Conservation (phyloP, 2,888 invertebrate genomes). For the Tachina fera region DNA sequence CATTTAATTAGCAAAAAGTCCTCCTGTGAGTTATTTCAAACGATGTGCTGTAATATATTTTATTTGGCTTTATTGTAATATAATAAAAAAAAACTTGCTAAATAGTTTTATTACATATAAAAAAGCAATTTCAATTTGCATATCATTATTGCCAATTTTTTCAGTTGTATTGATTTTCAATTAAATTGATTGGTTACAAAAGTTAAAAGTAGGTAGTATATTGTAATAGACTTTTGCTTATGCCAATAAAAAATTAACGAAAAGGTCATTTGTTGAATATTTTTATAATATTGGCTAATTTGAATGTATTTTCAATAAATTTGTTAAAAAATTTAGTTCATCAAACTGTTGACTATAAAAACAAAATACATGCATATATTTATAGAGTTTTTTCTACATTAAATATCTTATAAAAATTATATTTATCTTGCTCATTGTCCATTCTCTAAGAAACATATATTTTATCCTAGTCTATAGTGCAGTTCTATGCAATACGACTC, state of each 20-base stretch:
- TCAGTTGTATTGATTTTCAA: not conserved
- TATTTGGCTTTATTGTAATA: not conserved
- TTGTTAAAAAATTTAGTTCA: no score
- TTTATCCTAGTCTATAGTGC: no score
- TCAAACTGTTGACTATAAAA: no score
- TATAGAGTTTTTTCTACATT: no score
- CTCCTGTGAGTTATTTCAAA: not conserved
- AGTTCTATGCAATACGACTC: no score
- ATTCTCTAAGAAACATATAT: no score
- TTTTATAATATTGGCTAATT: no score
- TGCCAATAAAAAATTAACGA: not conserved
- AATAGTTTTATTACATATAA: conserved; percentile 26
- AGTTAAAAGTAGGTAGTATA: not conserved
- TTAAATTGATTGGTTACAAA: not conserved
- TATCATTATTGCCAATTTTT: conserved; percentile 36
- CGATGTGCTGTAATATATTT: conserved; percentile 17
- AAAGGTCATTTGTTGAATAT: not conserved
- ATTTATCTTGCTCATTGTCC: no score
- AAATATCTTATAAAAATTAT: no score
- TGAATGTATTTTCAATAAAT: no score
- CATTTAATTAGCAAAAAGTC: not conserved
- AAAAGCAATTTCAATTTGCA: conserved; percentile 43
- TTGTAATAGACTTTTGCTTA: not conserved
- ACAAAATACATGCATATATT: no score
- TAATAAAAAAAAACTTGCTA: conserved; percentile 19